Evolutionary conservation across 2,113 vertebrate species (phyloP).

Genomic region (Pseudorhombus dupliciocellatus): DNA sequence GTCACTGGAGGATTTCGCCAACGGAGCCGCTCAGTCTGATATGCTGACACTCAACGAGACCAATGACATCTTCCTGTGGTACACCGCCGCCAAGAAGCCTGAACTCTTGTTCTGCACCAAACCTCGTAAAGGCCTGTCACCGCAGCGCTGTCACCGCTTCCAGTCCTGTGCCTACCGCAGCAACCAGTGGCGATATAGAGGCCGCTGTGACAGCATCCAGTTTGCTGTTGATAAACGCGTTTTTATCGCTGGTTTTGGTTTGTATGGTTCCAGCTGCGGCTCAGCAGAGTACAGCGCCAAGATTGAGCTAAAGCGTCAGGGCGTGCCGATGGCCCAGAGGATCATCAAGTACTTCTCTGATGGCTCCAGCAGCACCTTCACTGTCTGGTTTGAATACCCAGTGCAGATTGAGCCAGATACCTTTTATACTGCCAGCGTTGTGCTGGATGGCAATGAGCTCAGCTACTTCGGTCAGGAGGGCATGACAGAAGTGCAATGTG

Average conservation of each 20-base stretch:
- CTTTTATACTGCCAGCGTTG: constrained; percentile 97
- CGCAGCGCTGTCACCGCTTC: constrained; percentile 96
- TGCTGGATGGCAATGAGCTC: constrained; percentile 96
- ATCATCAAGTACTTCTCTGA: constrained; percentile 97
- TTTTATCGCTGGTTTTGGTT: constrained; percentile 95
- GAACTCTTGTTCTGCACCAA: constrained; percentile 90
- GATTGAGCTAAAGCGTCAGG: constrained; percentile 96
- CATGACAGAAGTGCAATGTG: constrained; percentile 98
- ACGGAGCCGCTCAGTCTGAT: constrained; percentile 93
- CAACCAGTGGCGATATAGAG: constrained; percentile 98
- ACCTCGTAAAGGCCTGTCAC: constrained; percentile 89
- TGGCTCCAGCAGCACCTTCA: constrained; percentile 95
- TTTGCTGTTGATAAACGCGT: constrained; percentile 95
- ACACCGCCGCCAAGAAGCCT: constrained; percentile 94
- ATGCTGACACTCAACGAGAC: constrained; percentile 95
- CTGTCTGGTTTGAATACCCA: constrained; percentile 94
- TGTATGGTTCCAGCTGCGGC: constrained; percentile 97
- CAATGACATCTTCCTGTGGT: constrained; percentile 98
- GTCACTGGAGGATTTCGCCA: constrained; percentile 95
- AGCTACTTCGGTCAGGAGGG: constrained; percentile 99
- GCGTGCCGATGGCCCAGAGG: constrained; percentile 88
- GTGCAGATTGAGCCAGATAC: constrained; percentile 98
- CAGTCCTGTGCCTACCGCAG: constrained; percentile 98
- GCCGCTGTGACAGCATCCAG: constrained; percentile 98
- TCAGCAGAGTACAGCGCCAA: constrained; percentile 95